Conservation (phyloP, 2,888 invertebrate species). For the Drosophila sordidula region DNA sequence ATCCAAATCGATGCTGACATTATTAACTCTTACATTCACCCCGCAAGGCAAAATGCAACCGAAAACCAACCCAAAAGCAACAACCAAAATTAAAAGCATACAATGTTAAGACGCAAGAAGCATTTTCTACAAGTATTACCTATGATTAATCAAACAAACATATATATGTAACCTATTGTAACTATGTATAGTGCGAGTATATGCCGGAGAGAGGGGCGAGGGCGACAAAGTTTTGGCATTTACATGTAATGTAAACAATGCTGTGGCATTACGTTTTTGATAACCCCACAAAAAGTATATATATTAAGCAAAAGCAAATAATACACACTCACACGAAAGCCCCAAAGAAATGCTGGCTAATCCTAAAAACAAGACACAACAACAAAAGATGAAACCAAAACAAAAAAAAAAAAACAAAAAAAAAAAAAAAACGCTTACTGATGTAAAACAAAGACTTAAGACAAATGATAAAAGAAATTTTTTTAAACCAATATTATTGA, state of each 20-base stretch:
- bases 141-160: slow-evolving; percentile 30
- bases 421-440: slow-evolving; percentile 79
- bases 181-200: slow-evolving; percentile 19
- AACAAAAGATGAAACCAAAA: slow-evolving; percentile 17
- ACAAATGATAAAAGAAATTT: slow-evolving; percentile 49
- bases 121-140: slow-evolving; percentile 69
- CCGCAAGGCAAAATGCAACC: slow-evolving; percentile 55
- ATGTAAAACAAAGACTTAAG: slow-evolving; percentile 84
- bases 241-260: slow-evolving; percentile 44
- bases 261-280: slow-evolving; percentile 36
- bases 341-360: not conserved
- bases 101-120: slow-evolving; percentile 31
- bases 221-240: slow-evolving; percentile 33
- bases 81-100: slow-evolving; percentile 9
- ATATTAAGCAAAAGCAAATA: too few relatives aligned
- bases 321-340: not conserved
- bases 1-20: slow-evolving; percentile 77
- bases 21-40: slow-evolving; percentile 80
- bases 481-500: slow-evolving; percentile 62
- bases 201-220: slow-evolving; percentile 5
- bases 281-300: slow-evolving; percentile 15
- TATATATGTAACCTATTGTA: slow-evolving; percentile 21
- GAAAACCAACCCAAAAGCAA: not conserved
- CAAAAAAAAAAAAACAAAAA: slow-evolving; percentile 61
- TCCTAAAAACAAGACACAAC: slow-evolving; percentile 16